Evolutionary conservation across 2,888 invertebrate species (phyloP).

Genomic region (Proisotoma minuta): DNA sequence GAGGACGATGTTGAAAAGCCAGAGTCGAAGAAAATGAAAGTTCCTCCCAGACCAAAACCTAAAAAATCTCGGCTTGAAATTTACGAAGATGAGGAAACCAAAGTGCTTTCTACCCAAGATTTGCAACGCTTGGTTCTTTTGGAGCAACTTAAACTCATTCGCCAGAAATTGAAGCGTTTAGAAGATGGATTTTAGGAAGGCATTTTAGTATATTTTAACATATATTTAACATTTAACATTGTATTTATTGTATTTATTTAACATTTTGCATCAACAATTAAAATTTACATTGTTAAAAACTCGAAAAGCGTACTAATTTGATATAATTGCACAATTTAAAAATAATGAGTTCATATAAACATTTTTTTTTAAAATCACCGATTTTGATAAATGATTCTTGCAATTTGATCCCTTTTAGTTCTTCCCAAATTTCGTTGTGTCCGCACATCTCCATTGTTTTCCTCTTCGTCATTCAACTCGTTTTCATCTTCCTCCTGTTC

Average conservation of each 20-base stretch:
- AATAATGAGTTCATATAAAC: no score
- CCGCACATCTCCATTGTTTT: background rate
- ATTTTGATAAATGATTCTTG: background rate
- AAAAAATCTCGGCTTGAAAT: no score
- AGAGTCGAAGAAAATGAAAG: no score
- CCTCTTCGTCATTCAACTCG: background rate
- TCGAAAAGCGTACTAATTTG: background rate
- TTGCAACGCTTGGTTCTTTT: background rate
- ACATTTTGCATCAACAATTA: no score
- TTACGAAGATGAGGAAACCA: background rate
- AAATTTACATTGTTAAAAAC: background rate
- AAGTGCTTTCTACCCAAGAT: background rate
- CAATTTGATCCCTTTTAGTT: background rate
- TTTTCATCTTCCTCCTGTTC: background rate
- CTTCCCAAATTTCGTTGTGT: background rate
- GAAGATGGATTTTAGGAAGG: no score
- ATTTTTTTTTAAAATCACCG: no score
- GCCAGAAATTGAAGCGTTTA: background rate
- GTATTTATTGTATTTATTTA: no score
- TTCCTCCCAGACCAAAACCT: no score
- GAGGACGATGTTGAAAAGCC: no score
- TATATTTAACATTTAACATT: no score
- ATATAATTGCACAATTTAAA: background rate
- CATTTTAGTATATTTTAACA: no score
- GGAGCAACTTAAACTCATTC: background rate